Evolutionary conservation across 2,797 vertebrate species (phyloP), one percentile per base, ranked within the genome.

Genomic region (Poeciliopsis turneri): DNA sequence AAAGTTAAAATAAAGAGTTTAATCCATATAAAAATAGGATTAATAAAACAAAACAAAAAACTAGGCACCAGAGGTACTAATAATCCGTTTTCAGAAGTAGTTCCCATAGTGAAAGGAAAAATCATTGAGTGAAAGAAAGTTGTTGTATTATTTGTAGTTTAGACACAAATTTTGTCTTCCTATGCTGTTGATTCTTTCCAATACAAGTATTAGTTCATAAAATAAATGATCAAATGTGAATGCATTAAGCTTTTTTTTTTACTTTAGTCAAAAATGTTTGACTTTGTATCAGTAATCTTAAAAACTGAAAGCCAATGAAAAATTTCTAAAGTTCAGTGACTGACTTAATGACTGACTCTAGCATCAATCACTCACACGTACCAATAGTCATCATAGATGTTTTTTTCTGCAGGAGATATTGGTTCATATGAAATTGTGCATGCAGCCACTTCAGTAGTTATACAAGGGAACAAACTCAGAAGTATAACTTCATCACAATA

Each of bases 1-100:
- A 72, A 87, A 75, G 39, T 72, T 61, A 3, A 5, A 75, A 73
- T 71, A 86, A 88, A 88, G n/a, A 85, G 74, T 75, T 84, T 64
- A 78, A 82, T 84, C 86, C 75, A 72, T 25, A 74, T 20, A 80
- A 79, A 57, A 82, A 82, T 78, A 23, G 46, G 51, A 10, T 8
- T 20, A 79, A 81, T 83, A 68, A 84, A 46, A 15, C 69, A 9
- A 59, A 66, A 18, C 0, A 47, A 51, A 23, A 20, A 53, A 53
- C 20, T 53, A 25, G 49, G 20, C 49, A 53, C 49, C 49, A 53
- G 49, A 53, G 20, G 8, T 10, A 53, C 49, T 25, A 23, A 25
- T 20, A 53, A 8, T 7, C 11, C 11, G 23, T 72, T 23, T 57
- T 55, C 18, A 74, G 72, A 86, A 46, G 12, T 1, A 46, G 51